Percentiles rank a stretch among this genome's conserved stretches.
Conservation (phyloP, 2,797 vertebrate genomes). For the Fistularia commersonii region DNA sequence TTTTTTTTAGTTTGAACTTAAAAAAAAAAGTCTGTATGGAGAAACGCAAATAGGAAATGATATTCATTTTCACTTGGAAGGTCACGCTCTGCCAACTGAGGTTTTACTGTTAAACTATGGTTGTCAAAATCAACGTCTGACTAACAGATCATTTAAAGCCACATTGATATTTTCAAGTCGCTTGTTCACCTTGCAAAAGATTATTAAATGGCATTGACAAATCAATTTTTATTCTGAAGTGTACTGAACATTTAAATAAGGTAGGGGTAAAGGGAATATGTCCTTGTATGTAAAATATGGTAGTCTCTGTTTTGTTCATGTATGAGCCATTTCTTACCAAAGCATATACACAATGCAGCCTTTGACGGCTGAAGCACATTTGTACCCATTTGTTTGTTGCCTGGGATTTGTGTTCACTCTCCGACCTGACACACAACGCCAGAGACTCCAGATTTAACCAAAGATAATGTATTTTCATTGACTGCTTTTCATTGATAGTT, state of each 20-base stretch:
- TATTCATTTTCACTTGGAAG: slow-evolving; percentile 36
- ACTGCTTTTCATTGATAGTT: slow-evolving; percentile 40
- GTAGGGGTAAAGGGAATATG: slow-evolving; percentile 42
- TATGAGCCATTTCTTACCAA: slow-evolving; percentile 60
- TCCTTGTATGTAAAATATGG: slow-evolving; percentile 33
- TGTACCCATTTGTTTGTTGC: slow-evolving; percentile 36
- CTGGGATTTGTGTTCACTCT: slow-evolving; percentile 27
- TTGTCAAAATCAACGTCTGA: slow-evolving; percentile 4
- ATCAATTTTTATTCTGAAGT: slow-evolving; percentile 23
- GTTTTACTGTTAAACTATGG: slow-evolving; percentile 22
- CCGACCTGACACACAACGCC: slow-evolving; percentile 28
- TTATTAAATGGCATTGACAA: slow-evolving; percentile 23
- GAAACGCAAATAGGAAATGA: slow-evolving; percentile 43
- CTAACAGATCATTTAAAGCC: slow-evolving; percentile 22
- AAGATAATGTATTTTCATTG: slow-evolving; percentile 66
- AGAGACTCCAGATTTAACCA: slow-evolving; percentile 72
- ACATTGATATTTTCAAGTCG: slow-evolving; percentile 15
- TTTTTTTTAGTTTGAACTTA: slow-evolving; percentile 41
- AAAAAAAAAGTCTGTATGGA: slow-evolving; percentile 17
- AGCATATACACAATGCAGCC: slow-evolving; percentile 46
- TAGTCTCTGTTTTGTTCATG: slow-evolving; percentile 12
- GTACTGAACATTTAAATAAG: slow-evolving; percentile 16
- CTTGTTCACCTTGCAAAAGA: not conserved
- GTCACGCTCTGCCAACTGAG: slow-evolving; percentile 17
- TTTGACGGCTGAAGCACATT: slow-evolving; percentile 45